Base-by-base conservation (phyloP, 2,888 invertebrate species). In the Sympetrum striolatum region DNA sequence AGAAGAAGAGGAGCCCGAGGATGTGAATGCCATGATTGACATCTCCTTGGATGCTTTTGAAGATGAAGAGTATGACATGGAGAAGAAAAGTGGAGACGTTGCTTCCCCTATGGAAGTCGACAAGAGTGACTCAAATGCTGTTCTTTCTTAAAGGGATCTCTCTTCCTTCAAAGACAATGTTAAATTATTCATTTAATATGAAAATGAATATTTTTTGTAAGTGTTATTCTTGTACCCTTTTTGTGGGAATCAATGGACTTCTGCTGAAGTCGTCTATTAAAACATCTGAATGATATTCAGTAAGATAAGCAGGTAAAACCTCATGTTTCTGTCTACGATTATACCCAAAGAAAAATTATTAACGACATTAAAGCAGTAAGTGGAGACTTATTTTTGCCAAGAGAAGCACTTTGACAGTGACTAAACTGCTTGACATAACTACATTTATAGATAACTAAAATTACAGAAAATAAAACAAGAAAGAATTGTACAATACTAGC, bases 11-110 rank as follows among this genome's bases (percentile, higher is more conserved):
- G 86, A 86, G 37, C 60, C 58, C 2, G 86, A 96, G 96, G 91
- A 93, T 93, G 73, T 96, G 90, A 64, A 96, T 91, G 95, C 95
- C 92, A 93, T 94, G 91, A 94, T 95, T 93, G 95, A 95, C 92
- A 94, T 94, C 5, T 95, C 95, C 90, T 93, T 95, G 44, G 95
- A 95, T 92, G 93, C 93, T 92, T 93, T 93, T 90, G 94, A 94
- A 91, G 93, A 93, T 80, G 92, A 86, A n/a, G 86, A 86, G 2
- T 35, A 86, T 37, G 86, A 86, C 31, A 60, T 22, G 4, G 35
- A 31, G 15, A 86, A 86, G 37, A 60, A 60, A 22, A 64, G 22
- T 39, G 31, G 58, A 35, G 58, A 15, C 3, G 58, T 37, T 18
- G 37, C 4, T 37, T 48, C 60, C 0, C 86, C 31, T 18, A 60